Evolutionary conservation across 2,888 invertebrate genomes (phyloP), one percentile per base, ranked within the genome.

Genomic region (Pachycephus smyrnensis): DNA sequence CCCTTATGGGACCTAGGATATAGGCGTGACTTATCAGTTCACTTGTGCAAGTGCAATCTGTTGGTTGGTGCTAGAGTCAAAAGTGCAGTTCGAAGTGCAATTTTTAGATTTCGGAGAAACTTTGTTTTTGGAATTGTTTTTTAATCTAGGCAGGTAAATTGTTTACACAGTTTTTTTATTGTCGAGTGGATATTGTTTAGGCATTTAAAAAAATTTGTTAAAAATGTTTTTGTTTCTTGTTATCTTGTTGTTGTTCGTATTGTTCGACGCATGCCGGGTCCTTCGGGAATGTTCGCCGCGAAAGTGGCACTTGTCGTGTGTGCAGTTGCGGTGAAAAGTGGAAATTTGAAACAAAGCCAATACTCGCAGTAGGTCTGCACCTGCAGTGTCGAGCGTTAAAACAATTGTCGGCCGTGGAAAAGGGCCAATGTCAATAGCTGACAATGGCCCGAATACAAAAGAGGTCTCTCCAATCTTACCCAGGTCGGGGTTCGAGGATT

Each of bases 301-400:
- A 15, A 0, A 23, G 23, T 2, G 15, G 55, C 9, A 33, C 6
- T 6, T 55, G 23, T 23, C 40, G 15, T 9, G 23, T 9, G 23
- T 55, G 55, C 55, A 55, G 55, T 55, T 23, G 23, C 40, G 23
- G 40, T 23, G 55, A 0, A 55, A 55, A 55, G 6, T 23, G 55
- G 80, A 80, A 77, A 79, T 79, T 86, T 86, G 85, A 86, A 82
- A 80, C 82, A 68, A 81, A 82, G 86, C 86, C 85, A 86, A 80
- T 82, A 77, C 80, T 77, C 81, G 78, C 79, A 81, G 77, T 69
- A 69, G 75, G 69, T 4, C 55, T 55, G 69, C 15, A 37, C 37
- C 11, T 75, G 75, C 31, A 37, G 68, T 33, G 69, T 37, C 76
- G 76, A 80, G 80, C 81, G 81, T 86, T 82, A 81, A 85, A 84